Conservation (phyloP, 2,888 invertebrate species). For the Nomada hirtipes region DNA sequence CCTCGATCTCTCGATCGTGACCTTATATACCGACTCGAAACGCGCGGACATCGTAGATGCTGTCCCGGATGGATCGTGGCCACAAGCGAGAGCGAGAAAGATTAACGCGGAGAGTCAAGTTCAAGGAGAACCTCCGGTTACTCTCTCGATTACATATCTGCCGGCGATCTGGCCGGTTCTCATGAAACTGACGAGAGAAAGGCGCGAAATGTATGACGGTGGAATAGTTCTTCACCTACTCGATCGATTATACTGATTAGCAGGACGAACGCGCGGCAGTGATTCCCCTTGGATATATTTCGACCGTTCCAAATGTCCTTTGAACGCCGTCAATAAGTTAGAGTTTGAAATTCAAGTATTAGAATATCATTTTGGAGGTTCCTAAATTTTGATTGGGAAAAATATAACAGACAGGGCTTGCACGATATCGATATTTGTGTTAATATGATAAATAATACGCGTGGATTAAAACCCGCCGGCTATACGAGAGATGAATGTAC, state of each 20-base stretch:
- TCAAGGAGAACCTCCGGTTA: constrained; percentile 62
- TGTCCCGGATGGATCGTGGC: constrained; percentile 16
- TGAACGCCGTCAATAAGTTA: too few relatives aligned
- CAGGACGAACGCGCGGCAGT: not conserved
- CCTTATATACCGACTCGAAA: constrained; percentile 33
- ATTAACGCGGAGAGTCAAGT: constrained; percentile 60
- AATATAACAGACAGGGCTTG: too few relatives aligned
- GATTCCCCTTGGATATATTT: too few relatives aligned
- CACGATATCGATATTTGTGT: too few relatives aligned
- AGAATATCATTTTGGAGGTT: too few relatives aligned
- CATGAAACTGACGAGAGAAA: constrained; percentile 43
- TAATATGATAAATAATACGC: too few relatives aligned
- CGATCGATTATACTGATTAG: constrained; percentile 17
- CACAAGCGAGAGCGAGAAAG: not conserved
- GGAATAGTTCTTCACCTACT: constrained; percentile 11
- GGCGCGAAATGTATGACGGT: constrained; percentile 27
- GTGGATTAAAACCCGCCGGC: not conserved
- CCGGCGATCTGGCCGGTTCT: constrained; percentile 31
- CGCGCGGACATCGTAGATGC: constrained; percentile 20
- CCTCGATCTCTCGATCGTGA: constrained; percentile 48
- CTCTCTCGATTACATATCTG: constrained; percentile 44
- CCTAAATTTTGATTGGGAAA: too few relatives aligned
- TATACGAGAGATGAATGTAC: too few relatives aligned
- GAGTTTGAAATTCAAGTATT: too few relatives aligned
- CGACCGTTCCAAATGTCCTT: too few relatives aligned